Conservation (phyloP, 2,797 vertebrate genomes). For the Stomatorhinus walkeri region DNA sequence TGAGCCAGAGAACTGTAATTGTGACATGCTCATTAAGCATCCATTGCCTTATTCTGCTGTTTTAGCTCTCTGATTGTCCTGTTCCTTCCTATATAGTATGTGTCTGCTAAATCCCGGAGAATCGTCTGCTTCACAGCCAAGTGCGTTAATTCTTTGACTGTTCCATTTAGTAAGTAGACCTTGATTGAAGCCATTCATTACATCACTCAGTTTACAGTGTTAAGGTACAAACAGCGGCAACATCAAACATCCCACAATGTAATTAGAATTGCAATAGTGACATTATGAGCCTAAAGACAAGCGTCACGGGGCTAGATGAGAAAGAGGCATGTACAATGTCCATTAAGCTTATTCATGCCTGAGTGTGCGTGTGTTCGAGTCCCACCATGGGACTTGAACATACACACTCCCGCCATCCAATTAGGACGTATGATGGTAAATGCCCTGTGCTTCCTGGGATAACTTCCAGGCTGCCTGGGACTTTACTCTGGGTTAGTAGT, state of each 20-base stretch:
- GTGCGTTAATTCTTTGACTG: neutral
- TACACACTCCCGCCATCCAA: neutral
- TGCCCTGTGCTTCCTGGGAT: neutral
- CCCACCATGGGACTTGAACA: neutral
- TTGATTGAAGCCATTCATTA: neutral
- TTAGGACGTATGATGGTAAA: neutral
- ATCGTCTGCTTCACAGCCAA: neutral
- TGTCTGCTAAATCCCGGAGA: neutral
- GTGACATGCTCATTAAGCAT: neutral
- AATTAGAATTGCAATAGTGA: neutral
- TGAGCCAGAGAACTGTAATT: neutral
- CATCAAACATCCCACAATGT: neutral
- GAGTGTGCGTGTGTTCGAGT: too few species aligned
- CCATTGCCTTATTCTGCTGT: neutral
- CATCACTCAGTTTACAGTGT: neutral
- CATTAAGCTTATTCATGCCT: neutral
- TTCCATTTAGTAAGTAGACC: neutral
- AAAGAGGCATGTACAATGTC: neutral
- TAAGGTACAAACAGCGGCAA: neutral
- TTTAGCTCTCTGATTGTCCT: neutral
- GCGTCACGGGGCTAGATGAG: neutral
- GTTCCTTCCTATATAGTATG: neutral
- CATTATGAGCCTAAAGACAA: neutral
- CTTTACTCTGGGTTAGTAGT: neutral
- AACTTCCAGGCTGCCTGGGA: neutral